Base-by-base conservation (phyloP, 2,888 invertebrate genomes). In the Alcis repandata region DNA sequence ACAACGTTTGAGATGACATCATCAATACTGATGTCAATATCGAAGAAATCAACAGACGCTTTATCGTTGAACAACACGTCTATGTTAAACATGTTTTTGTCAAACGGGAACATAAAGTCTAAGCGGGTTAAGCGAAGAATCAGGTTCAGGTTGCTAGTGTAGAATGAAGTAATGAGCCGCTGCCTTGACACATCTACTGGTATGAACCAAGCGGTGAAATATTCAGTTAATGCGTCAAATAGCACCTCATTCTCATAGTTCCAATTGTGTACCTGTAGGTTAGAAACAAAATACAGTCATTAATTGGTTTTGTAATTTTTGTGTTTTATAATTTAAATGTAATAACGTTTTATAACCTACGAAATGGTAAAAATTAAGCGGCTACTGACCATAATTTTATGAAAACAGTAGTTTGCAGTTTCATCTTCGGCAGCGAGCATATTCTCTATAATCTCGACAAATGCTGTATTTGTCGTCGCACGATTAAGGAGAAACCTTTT, bases 11-110 rank as follows among this genome's bases (percentile, higher is more conserved):
- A 63, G 0, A 93, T 82, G 41, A 92, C 80, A 43, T 91, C 89
- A 7, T 89, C 87, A 45, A 91, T 45, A 0, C 87, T 85, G 2
- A 81, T 68, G 33, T 67, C 51, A 17, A 70, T 79, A 6, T 82
- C 82, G 77, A 92, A 91, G 45, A 85, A 83, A 3, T 92, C 90
- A 0, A 53, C 54, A 0, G 92, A 88, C 6, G 72, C 80, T 67
- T 85, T 90, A 57, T 91, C 89, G 75, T 91, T 88, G 51, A 91
- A 87, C 8, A 92, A 66, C 38, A 93, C 74, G 51, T 92, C 90
- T 45, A 92, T 69, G 67, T 82, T 89, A 36, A 77, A 89, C 90
- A 91, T 90, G 51, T 77, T 88, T 38, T 86, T 82, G 63, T 82
- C 75, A 48, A 83, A 85, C 0, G 88, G 87, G 63, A 92, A 91